phyloP scores from a whole-genome alignment of 2,797 vertebrate species.

The Myotis pilosus region DNA sequence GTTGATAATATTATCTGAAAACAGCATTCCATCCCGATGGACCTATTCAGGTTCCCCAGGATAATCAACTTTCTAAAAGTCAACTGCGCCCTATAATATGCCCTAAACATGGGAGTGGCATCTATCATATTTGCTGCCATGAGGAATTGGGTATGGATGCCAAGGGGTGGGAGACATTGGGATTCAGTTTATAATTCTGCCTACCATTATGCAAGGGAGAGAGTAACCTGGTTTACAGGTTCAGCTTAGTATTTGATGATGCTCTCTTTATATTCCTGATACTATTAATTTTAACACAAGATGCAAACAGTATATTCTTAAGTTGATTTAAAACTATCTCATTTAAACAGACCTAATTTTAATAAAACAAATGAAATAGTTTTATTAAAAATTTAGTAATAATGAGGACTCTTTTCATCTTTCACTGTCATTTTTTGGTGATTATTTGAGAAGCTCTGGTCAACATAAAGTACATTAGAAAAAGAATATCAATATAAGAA shows the following conservation, averaged over 20 bases:
- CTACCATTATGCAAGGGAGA: neutral
- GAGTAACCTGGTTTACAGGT: neutral
- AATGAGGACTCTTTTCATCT: neutral
- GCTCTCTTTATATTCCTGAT: neutral
- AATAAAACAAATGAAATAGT: neutral
- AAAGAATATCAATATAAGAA: neutral
- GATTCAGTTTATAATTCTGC: neutral
- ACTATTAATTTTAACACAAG: neutral
- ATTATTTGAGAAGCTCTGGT: neutral
- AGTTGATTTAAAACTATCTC: neutral
- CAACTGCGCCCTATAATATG: neutral
- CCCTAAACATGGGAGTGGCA: neutral
- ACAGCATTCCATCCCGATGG: neutral
- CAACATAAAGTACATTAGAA: neutral
- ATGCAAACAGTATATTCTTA: neutral
- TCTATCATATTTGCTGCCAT: neutral
- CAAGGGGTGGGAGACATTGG: too few species aligned
- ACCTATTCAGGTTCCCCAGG: neutral
- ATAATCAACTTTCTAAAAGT: neutral
- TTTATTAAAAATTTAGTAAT: neutral
- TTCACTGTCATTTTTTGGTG: neutral
- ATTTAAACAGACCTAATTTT: neutral
- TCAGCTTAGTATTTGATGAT: neutral
- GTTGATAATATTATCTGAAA: neutral
- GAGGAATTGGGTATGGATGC: rapidly evolving